Evolutionary conservation across 2,113 vertebrate species (phyloP), one percentile per base, ranked within the genome.

Genomic region (Tyto alba): DNA sequence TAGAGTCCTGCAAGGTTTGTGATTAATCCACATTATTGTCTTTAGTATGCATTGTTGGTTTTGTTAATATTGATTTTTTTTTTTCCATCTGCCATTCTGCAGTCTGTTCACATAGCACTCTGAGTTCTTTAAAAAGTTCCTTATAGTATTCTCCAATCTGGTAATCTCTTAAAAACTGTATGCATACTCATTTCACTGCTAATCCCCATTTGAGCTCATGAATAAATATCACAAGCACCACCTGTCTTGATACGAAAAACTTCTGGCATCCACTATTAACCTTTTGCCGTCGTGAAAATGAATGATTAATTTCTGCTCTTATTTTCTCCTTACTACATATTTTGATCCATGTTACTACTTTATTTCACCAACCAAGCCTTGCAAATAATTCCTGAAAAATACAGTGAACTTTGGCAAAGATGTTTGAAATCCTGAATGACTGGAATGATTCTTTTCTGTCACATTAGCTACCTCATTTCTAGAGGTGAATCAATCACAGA

Each of bases 141-240:
- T 83, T 50, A 9, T 20, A 69, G 38, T 73, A 30, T 69, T 93
- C 32, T 80, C 41, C 72, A 74, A 63, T 88, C 63, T 71, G 55
- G 45, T 88, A 81, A 86, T 92, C 55, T 93, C 67, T 90, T 83
- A n/a, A 85, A 94, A 97, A 85, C 64, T 71, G 55, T 32, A 19
- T 8, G 71, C 85, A 83, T 80, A 48, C 88, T 93, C 41, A 62
- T 83, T 94, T 92, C 43, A 38, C 36, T 95, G 40, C 76, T 90
- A 88, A 81, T 93, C 59, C 63, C 50, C 19, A 27, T 90, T 74
- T 88, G 63, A 95, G 59, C 43, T 95, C 30, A 56, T 74, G 68
- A 90, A 88, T 90, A 93, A 93, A 82, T 93, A 92, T 53, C 69
- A 89, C 30, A 64, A 59, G 87, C 56, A 87, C 27, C 60, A 81